Percentiles rank a stretch among this genome's conserved stretches.
Conservation (phyloP, 2,113 vertebrate species). For the Buteo buteo region DNA sequence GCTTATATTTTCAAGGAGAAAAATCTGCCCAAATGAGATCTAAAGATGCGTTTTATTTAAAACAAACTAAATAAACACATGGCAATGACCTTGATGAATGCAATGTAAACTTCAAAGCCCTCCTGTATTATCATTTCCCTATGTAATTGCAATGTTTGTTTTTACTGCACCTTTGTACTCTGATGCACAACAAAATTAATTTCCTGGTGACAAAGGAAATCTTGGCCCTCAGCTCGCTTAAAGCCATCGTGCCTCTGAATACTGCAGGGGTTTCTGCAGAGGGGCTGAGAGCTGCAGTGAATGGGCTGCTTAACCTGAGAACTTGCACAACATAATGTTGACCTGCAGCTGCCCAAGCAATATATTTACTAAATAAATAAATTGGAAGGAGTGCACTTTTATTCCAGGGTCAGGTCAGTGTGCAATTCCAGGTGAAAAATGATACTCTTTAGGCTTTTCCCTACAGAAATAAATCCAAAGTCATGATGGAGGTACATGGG, state of each 20-base stretch:
- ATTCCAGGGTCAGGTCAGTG: background rate
- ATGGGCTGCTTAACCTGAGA: background rate
- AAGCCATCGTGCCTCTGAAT: background rate
- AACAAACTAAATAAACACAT: background rate
- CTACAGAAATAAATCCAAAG: background rate
- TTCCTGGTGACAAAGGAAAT: background rate
- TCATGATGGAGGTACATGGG: background rate
- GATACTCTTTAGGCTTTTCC: background rate
- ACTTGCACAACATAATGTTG: background rate
- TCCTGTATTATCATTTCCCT: background rate
- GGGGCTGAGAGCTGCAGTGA: background rate
- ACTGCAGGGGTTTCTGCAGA: background rate
- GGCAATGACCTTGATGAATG: background rate
- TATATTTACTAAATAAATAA: conserved; percentile 3
- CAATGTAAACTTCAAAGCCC: background rate
- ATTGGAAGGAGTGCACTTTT: background rate
- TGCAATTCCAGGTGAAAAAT: background rate
- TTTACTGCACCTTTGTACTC: background rate
- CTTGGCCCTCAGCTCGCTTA: background rate
- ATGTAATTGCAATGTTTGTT: background rate
- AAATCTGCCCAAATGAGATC: background rate
- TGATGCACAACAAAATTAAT: background rate
- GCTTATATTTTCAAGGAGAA: background rate
- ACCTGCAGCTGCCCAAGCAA: background rate
- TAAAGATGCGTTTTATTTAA: background rate